Percentiles rank a stretch among this genome's conserved stretches.
These are phyloP conservation scores for Heliconius hewitsoni DNA, from an alignment of 1,140 invertebrate species.

Conservation along the genomic window DNA sequence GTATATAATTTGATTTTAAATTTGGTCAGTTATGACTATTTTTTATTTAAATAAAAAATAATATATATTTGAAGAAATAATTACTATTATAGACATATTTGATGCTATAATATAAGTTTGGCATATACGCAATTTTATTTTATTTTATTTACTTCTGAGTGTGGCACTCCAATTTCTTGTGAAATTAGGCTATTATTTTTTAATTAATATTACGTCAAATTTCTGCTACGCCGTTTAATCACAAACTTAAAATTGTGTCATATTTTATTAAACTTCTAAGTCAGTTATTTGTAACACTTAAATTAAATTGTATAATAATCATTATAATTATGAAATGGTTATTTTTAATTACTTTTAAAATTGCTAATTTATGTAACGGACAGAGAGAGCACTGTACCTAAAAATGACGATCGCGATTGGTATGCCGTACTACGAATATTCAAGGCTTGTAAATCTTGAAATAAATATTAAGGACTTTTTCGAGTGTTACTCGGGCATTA, in stretches of 20 bases:
- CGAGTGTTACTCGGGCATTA: no score
- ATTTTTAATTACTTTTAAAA: constrained; percentile 2
- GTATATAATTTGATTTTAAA: no score
- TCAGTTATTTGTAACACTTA: background rate
- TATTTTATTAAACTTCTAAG: background rate
- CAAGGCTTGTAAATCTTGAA: no score
- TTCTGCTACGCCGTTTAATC: background rate
- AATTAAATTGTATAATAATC: background rate
- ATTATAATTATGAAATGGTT: background rate
- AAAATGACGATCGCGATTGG: background rate
- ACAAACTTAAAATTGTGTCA: constrained; percentile 1
- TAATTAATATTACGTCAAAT: background rate
- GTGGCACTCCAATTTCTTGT: background rate
- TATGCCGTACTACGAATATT: background rate
- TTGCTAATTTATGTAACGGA: background rate
- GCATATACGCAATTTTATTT: no score
- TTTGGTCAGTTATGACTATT: no score
- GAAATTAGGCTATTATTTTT: background rate
- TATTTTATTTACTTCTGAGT: background rate
- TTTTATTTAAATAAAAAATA: no score
- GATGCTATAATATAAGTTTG: no score
- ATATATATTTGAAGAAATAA: no score
- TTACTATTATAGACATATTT: no score
- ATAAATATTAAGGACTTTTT: no score
- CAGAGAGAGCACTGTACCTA: background rate